Evolutionary conservation across 2,888 invertebrate species (phyloP), one percentile per base, ranked within the genome.

Genomic region (Plutella xylostella): DNA sequence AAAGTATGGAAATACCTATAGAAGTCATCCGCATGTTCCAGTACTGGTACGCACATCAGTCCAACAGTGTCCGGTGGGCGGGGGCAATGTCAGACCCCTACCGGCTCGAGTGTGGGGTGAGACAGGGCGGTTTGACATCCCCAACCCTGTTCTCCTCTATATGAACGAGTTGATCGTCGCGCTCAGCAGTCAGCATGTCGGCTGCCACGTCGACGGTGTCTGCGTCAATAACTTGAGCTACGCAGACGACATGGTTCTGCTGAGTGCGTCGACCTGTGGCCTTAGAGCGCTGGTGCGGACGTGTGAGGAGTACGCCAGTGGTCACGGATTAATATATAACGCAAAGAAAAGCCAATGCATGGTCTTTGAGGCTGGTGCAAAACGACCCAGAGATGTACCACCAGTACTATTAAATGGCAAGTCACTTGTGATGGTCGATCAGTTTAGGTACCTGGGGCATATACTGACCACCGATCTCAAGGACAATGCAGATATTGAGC

Each of bases 121-220:
- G 53, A 42, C 55, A 55, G 51, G 56, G 55, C 7, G 52, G 55
- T 3, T 20, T 52, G 28, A 51, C 48, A 2, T 58, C 58, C 2
- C 56, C 55, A 4, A 37, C 28, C 20, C 46, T 55, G 1, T 57
- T 54, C 37, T 47, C 40, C 14, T 51, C 6, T 55, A 55, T 38
- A 43, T 55, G 0, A 47, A 54, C 17, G 46, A 37, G 11, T 46
- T 55, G 39, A 48, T 55, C 17, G 51, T 15, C 12, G 49, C 40
- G 42, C 54, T 55, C 43, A 53, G 52, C 39, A 47, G 49, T 35
- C 35, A 33, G 9, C 31, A 35, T 18, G 46, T 53, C 20, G 53
- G 53, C 2, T 57, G 55, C 35, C 48, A 47, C 28, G 42, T 54
- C 21, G 50, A 48, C 30, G 45, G 30, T 6, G 33, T 42, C 1